A percentile compares a stretch with the other conserved stretches of the same genome.
phyloP scores from a whole-genome alignment of 2,888 invertebrate genomes.

The Dastarcus helophoroides region DNA sequence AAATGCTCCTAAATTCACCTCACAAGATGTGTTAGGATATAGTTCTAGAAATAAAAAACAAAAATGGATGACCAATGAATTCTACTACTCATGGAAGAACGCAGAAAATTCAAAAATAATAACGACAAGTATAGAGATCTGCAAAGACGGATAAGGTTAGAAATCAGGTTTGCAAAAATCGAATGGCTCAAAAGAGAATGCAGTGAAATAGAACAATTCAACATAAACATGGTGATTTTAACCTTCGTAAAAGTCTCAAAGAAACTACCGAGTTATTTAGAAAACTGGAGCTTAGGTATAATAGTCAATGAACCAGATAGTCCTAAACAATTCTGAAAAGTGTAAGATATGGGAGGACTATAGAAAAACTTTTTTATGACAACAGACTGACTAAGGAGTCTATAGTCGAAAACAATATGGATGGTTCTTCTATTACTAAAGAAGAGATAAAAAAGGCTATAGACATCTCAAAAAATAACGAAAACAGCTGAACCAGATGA shows the following conservation, averaged over 20 bases:
- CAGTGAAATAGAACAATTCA: conserved; percentile 3
- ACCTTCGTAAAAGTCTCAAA: conserved; percentile 4
- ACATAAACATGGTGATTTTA: conserved; percentile 4
- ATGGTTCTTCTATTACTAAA: conserved; percentile 2
- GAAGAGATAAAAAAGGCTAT: conserved; percentile 4
- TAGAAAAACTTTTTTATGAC: conserved; percentile 3
- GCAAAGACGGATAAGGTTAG: conserved; percentile 1
- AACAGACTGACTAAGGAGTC: conserved; percentile 1
- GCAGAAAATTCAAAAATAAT: conserved; percentile 1
- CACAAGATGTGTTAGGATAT: conserved; percentile 3
- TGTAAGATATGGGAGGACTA: conserved; percentile 3
- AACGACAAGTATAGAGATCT: neutral
- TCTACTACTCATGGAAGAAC: conserved; percentile 1
- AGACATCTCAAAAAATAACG: conserved; percentile 3
- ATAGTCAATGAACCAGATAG: conserved; percentile 4
- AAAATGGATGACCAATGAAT: neutral
- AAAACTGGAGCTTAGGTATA: conserved; percentile 4
- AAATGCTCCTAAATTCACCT: neutral
- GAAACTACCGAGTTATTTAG: conserved; percentile 1
- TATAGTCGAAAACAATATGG: too few relatives aligned
- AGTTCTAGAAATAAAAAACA: neutral
- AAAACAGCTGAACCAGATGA: conserved; percentile 4
- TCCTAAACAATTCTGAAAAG: conserved; percentile 1
- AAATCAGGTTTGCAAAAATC: conserved; percentile 3
- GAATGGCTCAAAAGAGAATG: conserved; percentile 3